Percentiles rank a stretch among this genome's conserved stretches.
These are phyloP conservation scores for Zaprionus ornatus DNA, from an alignment of 1,140 invertebrate species.

Conservation along the genomic window DNA sequence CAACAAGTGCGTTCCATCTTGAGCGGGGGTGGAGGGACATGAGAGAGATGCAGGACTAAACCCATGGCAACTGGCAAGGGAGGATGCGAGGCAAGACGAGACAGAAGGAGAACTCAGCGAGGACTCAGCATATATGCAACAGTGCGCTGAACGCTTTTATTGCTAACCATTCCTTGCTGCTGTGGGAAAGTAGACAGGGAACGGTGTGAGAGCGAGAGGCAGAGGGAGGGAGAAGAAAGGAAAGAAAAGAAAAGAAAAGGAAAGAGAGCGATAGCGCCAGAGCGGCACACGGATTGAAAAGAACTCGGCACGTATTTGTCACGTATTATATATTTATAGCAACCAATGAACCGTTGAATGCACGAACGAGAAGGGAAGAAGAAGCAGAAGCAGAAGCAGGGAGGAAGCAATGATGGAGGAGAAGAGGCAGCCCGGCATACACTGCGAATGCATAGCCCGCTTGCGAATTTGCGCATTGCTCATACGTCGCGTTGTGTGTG, in stretches of 20 bases:
- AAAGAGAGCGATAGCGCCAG: background rate
- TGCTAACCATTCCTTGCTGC: slow-evolving; percentile 74
- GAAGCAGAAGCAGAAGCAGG: background rate
- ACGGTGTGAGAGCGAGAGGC: background rate
- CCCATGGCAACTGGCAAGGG: background rate
- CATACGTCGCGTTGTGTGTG: slow-evolving; percentile 63
- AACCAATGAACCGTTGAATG: slow-evolving; percentile 81
- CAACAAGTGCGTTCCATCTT: slow-evolving; percentile 80
- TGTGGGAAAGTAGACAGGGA: background rate
- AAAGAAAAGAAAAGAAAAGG: background rate
- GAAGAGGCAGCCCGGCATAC: slow-evolving; percentile 26
- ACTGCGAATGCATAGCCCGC: slow-evolving; percentile 70
- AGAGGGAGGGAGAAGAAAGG: background rate
- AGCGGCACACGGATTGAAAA: slow-evolving; percentile 64
- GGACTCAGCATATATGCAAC: slow-evolving; percentile 58
- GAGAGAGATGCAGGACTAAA: background rate
- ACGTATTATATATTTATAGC: slow-evolving; percentile 82
- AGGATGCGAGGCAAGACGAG: background rate
- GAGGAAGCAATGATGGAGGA: background rate
- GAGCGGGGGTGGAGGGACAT: slow-evolving; percentile 30
- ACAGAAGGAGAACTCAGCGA: background rate
- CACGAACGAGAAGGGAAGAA: slow-evolving; percentile 37
- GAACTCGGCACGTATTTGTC: slow-evolving; percentile 81
- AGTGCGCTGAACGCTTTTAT: slow-evolving; percentile 78
- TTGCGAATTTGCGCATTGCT: slow-evolving; percentile 60